Evolutionary conservation across 2,797 vertebrate species (phyloP).

Genomic region (Microcaecilia unicolor): DNA sequence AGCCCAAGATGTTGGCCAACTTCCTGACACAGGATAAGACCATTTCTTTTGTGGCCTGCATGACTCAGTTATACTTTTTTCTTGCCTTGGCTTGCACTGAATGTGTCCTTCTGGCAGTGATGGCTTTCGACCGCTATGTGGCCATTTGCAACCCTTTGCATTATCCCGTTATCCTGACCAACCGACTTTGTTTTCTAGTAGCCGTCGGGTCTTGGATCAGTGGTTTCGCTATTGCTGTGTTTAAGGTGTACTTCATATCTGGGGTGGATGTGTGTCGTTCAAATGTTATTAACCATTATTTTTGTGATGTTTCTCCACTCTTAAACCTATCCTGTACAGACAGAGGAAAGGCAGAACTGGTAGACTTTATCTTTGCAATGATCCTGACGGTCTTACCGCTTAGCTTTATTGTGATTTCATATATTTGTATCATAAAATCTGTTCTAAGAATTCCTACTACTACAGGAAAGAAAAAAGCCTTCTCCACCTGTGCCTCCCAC

Average conservation of each 20-base stretch:
- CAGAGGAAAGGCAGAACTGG: too few species aligned
- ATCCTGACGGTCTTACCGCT: slow-evolving; percentile 26
- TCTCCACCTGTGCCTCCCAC: slow-evolving; percentile 35
- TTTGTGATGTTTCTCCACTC: too few species aligned
- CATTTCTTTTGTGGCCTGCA: slow-evolving; percentile 34
- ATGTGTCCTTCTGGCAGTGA: slow-evolving; percentile 28
- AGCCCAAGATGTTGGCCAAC: slow-evolving; percentile 35
- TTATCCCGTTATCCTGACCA: slow-evolving; percentile 3
- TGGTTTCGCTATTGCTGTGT: too few species aligned
- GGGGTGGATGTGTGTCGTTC: too few species aligned
- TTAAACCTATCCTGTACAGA: too few species aligned
- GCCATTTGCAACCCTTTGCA: slow-evolving; percentile 5
- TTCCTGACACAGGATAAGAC: slow-evolving; percentile 11
- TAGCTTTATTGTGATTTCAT: slow-evolving; percentile 17
- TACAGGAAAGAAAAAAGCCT: slow-evolving; percentile 21
- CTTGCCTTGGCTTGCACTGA: slow-evolving; percentile 28
- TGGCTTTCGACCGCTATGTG: too few species aligned
- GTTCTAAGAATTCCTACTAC: not conserved
- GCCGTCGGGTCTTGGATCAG: slow-evolving; percentile 1
- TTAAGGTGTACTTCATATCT: too few species aligned
- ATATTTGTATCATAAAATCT: slow-evolving; percentile 8
- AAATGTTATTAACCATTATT: slow-evolving; percentile 31
- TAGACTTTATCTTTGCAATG: slow-evolving; percentile 32
- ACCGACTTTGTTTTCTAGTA: not conserved
- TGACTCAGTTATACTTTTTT: slow-evolving; percentile 38